Conservation (phyloP, 35 echinoderm and acorn worm species). For the Lytechinus pictus region DNA sequence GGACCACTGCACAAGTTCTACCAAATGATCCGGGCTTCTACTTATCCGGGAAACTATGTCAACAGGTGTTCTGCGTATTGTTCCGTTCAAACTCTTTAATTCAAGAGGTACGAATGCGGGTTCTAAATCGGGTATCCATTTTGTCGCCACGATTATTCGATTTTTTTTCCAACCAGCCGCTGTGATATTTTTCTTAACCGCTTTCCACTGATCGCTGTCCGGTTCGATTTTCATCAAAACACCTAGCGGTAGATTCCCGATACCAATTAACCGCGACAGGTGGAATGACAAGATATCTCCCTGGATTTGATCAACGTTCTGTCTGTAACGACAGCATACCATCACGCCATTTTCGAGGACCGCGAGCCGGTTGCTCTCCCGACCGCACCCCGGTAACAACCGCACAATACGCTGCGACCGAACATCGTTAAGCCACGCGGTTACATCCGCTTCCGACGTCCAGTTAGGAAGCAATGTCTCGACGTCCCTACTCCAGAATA, state of each 20-base stretch:
- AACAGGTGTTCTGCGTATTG: not conserved
- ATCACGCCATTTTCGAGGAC: constrained; percentile 44
- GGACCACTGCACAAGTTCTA: constrained; percentile 57
- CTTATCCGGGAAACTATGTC: not conserved
- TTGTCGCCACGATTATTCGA: constrained; percentile 50
- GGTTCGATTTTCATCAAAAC: constrained; percentile 34
- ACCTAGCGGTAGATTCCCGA: constrained; percentile 46
- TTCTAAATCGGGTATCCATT: constrained; percentile 56
- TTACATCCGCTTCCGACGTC: not conserved
- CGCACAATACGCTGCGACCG: not conserved
- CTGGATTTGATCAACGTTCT: constrained; percentile 60
- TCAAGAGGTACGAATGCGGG: constrained; percentile 50
- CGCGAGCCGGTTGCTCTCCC: constrained; percentile 49
- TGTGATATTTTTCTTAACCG: constrained; percentile 34
- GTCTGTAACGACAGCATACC: constrained; percentile 57
- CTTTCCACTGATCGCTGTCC: constrained; percentile 26
- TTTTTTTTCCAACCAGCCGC: constrained; percentile 44
- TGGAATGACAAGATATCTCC: constrained; percentile 64
- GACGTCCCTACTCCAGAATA: constrained; percentile 23
- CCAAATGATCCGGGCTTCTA: not conserved
- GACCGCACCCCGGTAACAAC: constrained; percentile 39
- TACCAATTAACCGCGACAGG: constrained; percentile 49
- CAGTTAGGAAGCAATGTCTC: constrained; percentile 36
- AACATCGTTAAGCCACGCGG: not conserved
- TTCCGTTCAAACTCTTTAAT: not conserved